A percentile compares a stretch with the other conserved stretches of the same genome.
Evolutionary conservation across 1,140 invertebrate species (phyloP).

Genomic region (Linepithema humile): DNA sequence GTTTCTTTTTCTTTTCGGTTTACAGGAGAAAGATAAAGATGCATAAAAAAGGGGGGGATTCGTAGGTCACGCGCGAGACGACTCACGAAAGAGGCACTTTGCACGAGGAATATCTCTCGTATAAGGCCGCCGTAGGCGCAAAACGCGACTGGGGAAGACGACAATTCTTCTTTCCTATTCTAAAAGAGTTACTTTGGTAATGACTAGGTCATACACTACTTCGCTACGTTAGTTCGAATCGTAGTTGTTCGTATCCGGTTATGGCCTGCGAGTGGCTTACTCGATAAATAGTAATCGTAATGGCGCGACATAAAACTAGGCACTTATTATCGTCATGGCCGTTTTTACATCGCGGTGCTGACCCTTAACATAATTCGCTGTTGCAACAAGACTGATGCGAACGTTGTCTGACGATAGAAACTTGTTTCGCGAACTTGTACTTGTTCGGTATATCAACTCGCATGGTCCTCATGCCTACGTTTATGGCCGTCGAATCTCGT

Average conservation of each 20-base stretch:
- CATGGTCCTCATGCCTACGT: no score
- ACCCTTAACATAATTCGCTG: no score
- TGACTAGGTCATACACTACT: conserved; percentile 82
- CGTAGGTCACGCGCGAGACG: not conserved
- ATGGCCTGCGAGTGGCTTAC: conserved; percentile 29
- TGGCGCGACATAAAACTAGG: conserved; percentile 8
- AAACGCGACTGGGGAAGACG: conserved; percentile 37
- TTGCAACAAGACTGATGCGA: no score
- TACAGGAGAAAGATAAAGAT: not conserved
- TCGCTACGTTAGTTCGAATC: conserved; percentile 62
- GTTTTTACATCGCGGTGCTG: not conserved
- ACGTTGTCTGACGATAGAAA: no score
- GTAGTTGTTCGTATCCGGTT: conserved; percentile 10
- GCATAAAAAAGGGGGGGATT: not conserved
- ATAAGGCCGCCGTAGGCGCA: conserved; percentile 34
- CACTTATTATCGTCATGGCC: conserved; percentile 16
- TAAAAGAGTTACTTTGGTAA: conserved; percentile 82
- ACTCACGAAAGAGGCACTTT: conserved; percentile 12
- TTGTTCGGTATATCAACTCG: no score
- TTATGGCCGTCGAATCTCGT: no score
- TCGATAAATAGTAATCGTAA: conserved; percentile 41
- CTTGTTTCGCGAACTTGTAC: no score
- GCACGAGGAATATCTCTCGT: not conserved
- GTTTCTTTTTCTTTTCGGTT: not conserved
- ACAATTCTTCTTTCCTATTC: conserved; percentile 65